A percentile compares a stretch with the other conserved stretches of the same genome.
Evolutionary conservation across 2,113 vertebrate genomes (phyloP).

Genomic region (Poeciliopsis occidentalis): DNA sequence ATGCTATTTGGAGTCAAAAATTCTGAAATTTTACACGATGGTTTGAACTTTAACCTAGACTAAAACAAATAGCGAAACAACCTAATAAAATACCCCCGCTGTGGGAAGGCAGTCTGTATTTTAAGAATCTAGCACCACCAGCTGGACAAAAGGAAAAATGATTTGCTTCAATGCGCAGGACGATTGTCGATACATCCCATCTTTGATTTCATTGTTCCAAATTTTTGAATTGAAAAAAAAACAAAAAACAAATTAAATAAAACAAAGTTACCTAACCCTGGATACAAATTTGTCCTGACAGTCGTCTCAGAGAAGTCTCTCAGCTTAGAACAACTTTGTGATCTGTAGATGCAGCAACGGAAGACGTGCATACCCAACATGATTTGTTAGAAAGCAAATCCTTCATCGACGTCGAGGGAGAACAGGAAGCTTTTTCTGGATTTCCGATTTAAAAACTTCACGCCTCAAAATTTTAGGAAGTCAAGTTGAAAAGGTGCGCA

Average conservation of each 20-base stretch:
- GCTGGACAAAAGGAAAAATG: slow-evolving; percentile 43
- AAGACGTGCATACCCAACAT: neutral
- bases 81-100: neutral
- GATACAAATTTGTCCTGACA: neutral
- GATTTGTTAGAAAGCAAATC: slow-evolving; percentile 17
- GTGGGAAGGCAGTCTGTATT: neutral
- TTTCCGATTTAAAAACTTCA: neutral
- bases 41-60: neutral
- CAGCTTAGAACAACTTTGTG: slow-evolving; percentile 1
- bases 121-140: slow-evolving; percentile 54
- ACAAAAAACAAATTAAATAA: neutral
- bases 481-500: slow-evolving; percentile 26
- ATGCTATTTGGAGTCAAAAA: neutral
- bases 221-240: neutral
- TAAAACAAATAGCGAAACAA: neutral
- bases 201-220: neutral
- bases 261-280: neutral
- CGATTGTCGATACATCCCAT: slow-evolving; percentile 44
- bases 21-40: neutral
- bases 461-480: neutral
- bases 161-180: neutral
- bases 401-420: neutral
- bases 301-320: neutral
- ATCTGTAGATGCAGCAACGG: slow-evolving; percentile 32
- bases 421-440: neutral